Evolutionary conservation across 2,888 invertebrate genomes (phyloP).

Genomic region (Agrochola circellaris): DNA sequence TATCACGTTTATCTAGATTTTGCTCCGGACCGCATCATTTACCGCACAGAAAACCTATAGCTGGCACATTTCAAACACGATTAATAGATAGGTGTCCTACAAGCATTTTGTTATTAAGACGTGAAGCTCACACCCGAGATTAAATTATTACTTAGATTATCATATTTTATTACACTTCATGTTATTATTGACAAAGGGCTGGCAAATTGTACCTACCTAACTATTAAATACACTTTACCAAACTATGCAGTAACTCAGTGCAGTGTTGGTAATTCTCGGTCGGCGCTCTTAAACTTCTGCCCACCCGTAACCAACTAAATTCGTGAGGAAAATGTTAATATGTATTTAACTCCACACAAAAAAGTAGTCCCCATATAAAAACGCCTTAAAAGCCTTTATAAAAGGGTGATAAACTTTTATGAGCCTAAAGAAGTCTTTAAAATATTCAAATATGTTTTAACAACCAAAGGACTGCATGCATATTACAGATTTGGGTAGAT

Average conservation of each 20-base stretch:
- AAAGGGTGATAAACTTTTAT: slow-evolving; percentile 67
- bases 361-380: slow-evolving; percentile 51
- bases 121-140: slow-evolving; percentile 5
- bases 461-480: slow-evolving; percentile 53
- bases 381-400: slow-evolving; percentile 59
- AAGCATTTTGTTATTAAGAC: slow-evolving; percentile 59
- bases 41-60: slow-evolving; percentile 78
- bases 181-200: background rate
- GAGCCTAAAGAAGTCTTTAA: slow-evolving; percentile 63
- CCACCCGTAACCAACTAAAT: slow-evolving; percentile 40
- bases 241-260: slow-evolving; percentile 16
- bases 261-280: slow-evolving; percentile 11
- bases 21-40: slow-evolving; percentile 81
- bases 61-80: slow-evolving; percentile 75
- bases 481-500: slow-evolving; percentile 50
- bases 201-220: slow-evolving; percentile 4
- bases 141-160: slow-evolving; percentile 3
- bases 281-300: slow-evolving; percentile 26
- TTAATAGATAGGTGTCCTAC: slow-evolving; percentile 69
- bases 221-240: background rate
- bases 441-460: slow-evolving; percentile 68
- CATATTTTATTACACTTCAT: background rate
- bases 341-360: slow-evolving; percentile 46
- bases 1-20: slow-evolving; percentile 86
- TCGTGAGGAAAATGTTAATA: slow-evolving; percentile 58